Evolutionary conservation across 2,888 invertebrate species (phyloP).

Genomic region (Drosophila percnosoma): DNA sequence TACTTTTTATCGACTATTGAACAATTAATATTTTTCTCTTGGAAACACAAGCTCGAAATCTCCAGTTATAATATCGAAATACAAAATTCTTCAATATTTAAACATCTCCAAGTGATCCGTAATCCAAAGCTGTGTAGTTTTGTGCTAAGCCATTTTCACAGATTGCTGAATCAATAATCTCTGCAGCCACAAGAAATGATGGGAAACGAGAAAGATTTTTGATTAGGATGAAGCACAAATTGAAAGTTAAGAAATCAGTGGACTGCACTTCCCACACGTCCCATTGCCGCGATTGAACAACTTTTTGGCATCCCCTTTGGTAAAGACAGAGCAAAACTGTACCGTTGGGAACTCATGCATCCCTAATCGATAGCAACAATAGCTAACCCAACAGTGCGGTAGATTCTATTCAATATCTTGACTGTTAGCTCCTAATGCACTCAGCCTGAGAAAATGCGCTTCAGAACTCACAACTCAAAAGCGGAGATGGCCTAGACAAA

Average conservation of each 20-base stretch:
- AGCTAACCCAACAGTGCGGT: constrained; percentile 22
- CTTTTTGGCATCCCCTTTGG: constrained; percentile 44
- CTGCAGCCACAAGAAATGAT: neutral
- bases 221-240: constrained; percentile 38
- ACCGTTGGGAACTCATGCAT: constrained; percentile 53
- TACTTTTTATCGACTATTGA: neutral
- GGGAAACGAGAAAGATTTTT: constrained; percentile 13
- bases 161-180: neutral
- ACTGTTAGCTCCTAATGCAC: constrained; percentile 54
- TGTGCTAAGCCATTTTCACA: neutral
- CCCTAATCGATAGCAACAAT: constrained; percentile 65
- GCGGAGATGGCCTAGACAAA: constrained; percentile 52
- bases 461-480: constrained; percentile 21
- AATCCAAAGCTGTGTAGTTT: neutral
- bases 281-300: constrained; percentile 58
- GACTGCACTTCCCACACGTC: constrained; percentile 62
- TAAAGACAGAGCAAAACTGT: constrained; percentile 16
- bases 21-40: neutral
- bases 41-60: neutral
- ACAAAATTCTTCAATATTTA: neutral
- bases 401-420: constrained; percentile 19
- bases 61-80: neutral
- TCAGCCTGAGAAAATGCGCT: constrained; percentile 34
- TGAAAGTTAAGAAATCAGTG: constrained; percentile 57
- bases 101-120: neutral